These are phyloP conservation scores for Myotis vivesi DNA, from an alignment of 2,797 vertebrate species.

Conservation along the genomic window DNA sequence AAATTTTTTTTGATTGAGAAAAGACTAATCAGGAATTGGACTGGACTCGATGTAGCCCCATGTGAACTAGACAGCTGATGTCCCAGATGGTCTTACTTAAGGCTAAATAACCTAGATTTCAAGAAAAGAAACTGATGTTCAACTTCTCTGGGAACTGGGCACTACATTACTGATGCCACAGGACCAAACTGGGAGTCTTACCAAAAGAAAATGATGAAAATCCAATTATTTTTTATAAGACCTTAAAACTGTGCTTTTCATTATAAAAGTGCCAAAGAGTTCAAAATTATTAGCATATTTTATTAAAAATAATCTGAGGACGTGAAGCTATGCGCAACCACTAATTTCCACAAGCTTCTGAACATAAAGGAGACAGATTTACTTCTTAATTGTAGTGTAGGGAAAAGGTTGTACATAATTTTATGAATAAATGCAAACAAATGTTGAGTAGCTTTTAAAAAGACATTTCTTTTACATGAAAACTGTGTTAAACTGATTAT, in stretches of 20 bases:
- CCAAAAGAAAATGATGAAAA: conserved; percentile 18
- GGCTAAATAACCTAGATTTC: conserved; percentile 41
- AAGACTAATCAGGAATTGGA: conserved; percentile 47
- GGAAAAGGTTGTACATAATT: neutral
- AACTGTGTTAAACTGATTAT: neutral
- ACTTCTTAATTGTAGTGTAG: neutral
- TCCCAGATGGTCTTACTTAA: conserved; percentile 62
- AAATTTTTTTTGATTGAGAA: conserved; percentile 47
- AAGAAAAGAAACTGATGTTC: conserved; percentile 46
- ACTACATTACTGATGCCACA: neutral
- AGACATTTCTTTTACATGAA: neutral
- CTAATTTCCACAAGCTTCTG: neutral
- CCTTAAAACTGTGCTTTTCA: neutral
- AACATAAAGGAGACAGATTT: neutral
- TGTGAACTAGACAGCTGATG: conserved; percentile 25
- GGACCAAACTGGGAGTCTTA: neutral
- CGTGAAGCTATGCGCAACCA: neutral
- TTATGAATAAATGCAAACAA: conserved; percentile 46
- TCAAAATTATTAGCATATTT: conserved; percentile 14
- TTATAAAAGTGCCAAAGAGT: neutral
- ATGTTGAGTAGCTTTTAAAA: conserved; percentile 21
- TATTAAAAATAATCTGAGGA: conserved; percentile 7
- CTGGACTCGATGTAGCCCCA: neutral
- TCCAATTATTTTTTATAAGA: neutral
- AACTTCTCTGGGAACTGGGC: neutral